Conservation (phyloP, 2,797 vertebrate species). For the Hipposideros larvatus region DNA sequence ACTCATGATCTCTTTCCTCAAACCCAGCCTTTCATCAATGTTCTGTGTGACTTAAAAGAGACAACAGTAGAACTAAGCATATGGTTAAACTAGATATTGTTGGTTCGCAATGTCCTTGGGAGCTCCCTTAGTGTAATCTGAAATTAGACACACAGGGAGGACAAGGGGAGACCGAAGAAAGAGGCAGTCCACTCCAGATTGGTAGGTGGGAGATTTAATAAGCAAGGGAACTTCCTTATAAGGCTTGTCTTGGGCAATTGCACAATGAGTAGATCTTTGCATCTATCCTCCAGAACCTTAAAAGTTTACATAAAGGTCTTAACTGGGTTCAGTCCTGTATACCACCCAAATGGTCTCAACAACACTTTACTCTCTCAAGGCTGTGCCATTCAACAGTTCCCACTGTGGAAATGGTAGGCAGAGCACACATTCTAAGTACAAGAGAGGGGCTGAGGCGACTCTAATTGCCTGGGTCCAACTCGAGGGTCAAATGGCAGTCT, state of each 20-base stretch:
- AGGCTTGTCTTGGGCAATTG: neutral
- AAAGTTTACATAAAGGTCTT: neutral
- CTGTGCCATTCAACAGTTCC: neutral
- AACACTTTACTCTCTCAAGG: neutral
- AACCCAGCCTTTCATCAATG: neutral
- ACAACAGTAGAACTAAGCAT: slow-evolving; percentile 30
- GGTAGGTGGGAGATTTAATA: neutral
- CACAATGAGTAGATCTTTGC: neutral
- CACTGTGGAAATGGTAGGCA: neutral
- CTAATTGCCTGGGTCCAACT: neutral
- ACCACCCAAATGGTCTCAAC: neutral
- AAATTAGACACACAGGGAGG: neutral
- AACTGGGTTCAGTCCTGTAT: neutral
- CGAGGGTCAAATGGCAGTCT: neutral
- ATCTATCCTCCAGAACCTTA: neutral
- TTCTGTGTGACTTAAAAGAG: slow-evolving; percentile 44
- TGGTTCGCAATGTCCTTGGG: neutral
- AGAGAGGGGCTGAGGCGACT: no score
- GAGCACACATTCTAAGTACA: neutral
- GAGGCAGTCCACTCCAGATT: neutral
- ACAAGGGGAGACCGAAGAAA: no score
- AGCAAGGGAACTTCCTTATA: neutral
- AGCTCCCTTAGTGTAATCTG: neutral
- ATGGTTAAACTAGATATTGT: neutral
- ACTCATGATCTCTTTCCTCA: neutral